A percentile compares a stretch with the other conserved stretches of the same genome.
Conservation (phyloP, 1,140 invertebrate genomes). For the Trichonephila inaurata region DNA sequence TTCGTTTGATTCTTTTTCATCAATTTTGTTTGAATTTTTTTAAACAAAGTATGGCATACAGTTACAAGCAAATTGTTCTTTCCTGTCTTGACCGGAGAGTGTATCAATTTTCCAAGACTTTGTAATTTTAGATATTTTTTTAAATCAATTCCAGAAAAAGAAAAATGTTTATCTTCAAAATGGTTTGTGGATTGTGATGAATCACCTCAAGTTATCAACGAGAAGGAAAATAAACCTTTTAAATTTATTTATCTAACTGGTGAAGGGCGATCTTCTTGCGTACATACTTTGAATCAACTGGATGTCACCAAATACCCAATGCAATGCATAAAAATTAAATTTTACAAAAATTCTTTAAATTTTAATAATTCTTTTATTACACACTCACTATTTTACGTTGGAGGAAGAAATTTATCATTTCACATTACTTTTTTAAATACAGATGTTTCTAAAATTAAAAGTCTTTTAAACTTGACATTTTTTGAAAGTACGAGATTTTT, state of each 20-base stretch:
- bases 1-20: too few relatives aligned
- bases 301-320: neutral
- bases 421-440: neutral
- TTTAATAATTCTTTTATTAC: neutral
- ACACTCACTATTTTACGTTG: neutral
- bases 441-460: neutral
- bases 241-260: neutral
- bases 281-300: neutral
- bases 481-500: neutral
- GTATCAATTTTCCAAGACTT: neutral
- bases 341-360: neutral
- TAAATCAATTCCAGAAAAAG: neutral
- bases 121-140: neutral
- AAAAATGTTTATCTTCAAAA: neutral
- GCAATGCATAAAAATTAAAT: neutral
- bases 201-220: neutral
- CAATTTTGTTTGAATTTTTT: too few relatives aligned
- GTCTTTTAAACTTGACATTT: neutral
- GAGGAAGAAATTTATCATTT: neutral
- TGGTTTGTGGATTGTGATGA: neutral
- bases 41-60: too few relatives aligned
- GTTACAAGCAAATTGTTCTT: too few relatives aligned
- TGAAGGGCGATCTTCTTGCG: neutral
- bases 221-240: neutral
- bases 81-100: too few relatives aligned